phyloP scores from a whole-genome alignment of 2,888 invertebrate species.

The Agriopis marginaria region DNA sequence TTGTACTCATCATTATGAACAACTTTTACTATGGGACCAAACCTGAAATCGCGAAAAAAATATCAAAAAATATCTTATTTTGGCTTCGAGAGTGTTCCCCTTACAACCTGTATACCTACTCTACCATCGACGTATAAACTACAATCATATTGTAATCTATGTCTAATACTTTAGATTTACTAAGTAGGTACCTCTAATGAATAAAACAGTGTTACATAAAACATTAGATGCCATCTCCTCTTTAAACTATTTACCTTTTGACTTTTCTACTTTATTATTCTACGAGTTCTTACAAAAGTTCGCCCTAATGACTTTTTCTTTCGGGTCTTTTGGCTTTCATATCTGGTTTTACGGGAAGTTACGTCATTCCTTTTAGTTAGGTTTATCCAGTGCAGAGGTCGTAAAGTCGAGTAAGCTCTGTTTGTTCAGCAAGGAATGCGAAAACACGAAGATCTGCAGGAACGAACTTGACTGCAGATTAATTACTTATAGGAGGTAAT shows the following conservation, averaged over 20 bases:
- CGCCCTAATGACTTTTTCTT: constrained; percentile 22
- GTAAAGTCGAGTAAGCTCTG: constrained; percentile 12
- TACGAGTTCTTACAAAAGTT: constrained; percentile 12
- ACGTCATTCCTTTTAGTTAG: constrained; percentile 8
- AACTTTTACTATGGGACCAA: no score
- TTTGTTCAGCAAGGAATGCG: constrained; percentile 1
- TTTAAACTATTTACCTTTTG: neutral
- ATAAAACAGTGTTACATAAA: neutral
- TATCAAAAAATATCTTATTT: no score
- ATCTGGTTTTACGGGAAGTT: constrained; percentile 20
- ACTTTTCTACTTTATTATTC: constrained; percentile 11
- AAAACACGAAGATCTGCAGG: neutral
- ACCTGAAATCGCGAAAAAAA: no score
- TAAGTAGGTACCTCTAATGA: no score
- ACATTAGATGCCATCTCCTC: neutral
- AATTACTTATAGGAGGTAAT: no score
- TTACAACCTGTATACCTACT: no score
- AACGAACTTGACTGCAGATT: neutral
- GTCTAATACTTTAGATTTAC: no score
- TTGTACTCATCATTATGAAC: no score
- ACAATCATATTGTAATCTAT: no score
- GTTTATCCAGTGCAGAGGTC: constrained; percentile 12
- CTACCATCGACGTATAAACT: no score
- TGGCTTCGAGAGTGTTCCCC: no score
- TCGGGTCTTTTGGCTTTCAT: constrained; percentile 3